Evolutionary conservation across 2,797 vertebrate genomes (phyloP), one percentile per base, ranked within the genome.

Genomic region (Tragelaphus oryx): DNA sequence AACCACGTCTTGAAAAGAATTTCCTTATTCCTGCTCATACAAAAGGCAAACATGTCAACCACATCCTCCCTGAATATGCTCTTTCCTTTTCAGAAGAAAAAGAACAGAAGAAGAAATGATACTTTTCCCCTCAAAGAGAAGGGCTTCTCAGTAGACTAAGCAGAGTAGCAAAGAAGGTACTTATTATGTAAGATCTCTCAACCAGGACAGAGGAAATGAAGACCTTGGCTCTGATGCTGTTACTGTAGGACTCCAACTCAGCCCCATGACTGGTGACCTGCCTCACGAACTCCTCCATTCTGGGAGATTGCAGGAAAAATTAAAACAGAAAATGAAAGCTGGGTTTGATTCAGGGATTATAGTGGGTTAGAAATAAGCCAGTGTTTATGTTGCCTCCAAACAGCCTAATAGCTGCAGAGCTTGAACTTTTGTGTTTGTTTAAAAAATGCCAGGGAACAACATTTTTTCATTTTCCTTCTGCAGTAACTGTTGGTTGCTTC

Each of bases 371-470:
- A 97, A 97, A 97, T 97, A 97, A 96, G 95, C 84, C 84, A 74
- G 84, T 97, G 93, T 97, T 98, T 97, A 95, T 95, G 93, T 96
- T 96, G 94, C 97, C 91, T 96, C 96, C 97, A 96, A 98, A 98
- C 89, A 94, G 91, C 79, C 90, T 94, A 94, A 97, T 96, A 98
- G 96, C 96, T 95, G 82, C 26, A 95, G 85, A 26, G 11, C 93
- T 97, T 98, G 96, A 98, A 98, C 96, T 97, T 98, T 96, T 97
- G 96, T 97, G 85, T 97, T 98, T 97, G 94, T 97, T 98, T 97
- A 96, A 97, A 83, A 98, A 96, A 97, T 97, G 54, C 89, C 97
- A 98, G 74, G 60, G 90, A 94, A 95, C 71, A 97, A 96, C 96
- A 83, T 97, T 98, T 84, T 98, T 98, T 46, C 96, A 57, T 85